phyloP scores from a whole-genome alignment of 2,113 vertebrate species.

The Sinosuthora webbiana region DNA sequence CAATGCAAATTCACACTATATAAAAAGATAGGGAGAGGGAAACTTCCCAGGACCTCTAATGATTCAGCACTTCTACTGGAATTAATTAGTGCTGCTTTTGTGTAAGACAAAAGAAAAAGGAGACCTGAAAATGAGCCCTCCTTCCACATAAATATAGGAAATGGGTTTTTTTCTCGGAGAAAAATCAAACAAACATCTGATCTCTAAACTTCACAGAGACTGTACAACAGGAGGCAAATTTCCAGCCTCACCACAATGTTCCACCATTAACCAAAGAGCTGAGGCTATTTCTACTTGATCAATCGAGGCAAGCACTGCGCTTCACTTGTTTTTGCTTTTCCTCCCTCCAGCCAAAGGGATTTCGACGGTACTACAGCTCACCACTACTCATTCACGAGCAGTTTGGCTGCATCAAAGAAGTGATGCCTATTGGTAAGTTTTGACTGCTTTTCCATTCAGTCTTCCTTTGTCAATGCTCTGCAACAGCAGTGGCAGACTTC shows the following conservation, averaged over 20 bases:
- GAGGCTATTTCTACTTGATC: background rate
- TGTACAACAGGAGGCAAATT: background rate
- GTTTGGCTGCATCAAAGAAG: constrained; percentile 98
- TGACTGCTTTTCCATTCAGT: background rate
- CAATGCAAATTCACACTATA: background rate
- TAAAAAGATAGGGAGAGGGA: background rate
- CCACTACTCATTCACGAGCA: constrained; percentile 96
- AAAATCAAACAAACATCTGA: background rate
- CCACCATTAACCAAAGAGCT: background rate
- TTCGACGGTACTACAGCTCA: constrained; percentile 96
- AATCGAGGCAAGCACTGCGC: background rate
- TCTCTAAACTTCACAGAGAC: background rate
- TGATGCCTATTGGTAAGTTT: constrained; percentile 96
- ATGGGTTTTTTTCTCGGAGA: background rate
- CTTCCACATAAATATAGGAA: background rate
- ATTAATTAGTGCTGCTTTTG: background rate
- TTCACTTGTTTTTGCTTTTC: constrained; percentile 29
- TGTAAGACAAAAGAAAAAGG: background rate
- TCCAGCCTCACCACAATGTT: background rate
- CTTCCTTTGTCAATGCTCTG: constrained; percentile 10
- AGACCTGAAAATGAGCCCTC: background rate
- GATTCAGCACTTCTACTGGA: background rate
- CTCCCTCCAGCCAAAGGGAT: constrained; percentile 91
- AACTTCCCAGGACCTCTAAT: background rate
- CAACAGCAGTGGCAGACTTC: constrained; percentile 1